phyloP scores from a whole-genome alignment of 2,797 vertebrate genomes.

The Epinephelus malabaricus region DNA sequence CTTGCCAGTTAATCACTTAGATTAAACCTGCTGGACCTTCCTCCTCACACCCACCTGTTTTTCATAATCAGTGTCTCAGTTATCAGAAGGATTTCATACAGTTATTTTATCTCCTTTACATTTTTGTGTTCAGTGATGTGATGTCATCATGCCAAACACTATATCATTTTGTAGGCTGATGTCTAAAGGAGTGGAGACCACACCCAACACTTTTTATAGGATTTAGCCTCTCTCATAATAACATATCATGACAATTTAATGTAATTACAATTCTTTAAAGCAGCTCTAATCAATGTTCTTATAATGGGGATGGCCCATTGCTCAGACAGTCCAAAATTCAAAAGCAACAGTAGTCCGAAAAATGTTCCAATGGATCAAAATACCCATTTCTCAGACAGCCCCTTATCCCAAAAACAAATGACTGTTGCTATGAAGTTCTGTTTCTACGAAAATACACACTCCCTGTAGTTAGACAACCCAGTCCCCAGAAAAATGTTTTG shows the following conservation, averaged over 20 bases:
- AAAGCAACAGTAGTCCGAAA: no score
- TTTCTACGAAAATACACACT: no score
- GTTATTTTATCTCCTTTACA: background rate
- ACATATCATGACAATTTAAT: no score
- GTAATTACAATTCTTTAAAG: background rate
- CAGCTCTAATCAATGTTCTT: background rate
- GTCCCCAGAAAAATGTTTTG: no score
- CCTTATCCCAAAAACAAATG: no score
- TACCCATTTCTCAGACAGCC: no score
- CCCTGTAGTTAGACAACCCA: no score
- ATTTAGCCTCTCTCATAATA: background rate
- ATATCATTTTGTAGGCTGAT: background rate
- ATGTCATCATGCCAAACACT: background rate
- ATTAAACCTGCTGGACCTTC: background rate
- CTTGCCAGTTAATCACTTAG: background rate
- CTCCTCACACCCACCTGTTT: background rate
- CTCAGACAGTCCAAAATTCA: no score
- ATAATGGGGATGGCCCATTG: background rate
- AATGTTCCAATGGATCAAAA: no score
- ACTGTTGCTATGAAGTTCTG: no score
- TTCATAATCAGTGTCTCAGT: background rate
- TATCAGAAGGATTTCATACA: background rate
- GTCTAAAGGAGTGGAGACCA: background rate
- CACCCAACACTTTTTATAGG: background rate
- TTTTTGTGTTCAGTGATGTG: background rate